Evolutionary conservation across 2,888 invertebrate species (phyloP), one percentile per base, ranked within the genome.

Genomic region (Hedychridium roseum): DNA sequence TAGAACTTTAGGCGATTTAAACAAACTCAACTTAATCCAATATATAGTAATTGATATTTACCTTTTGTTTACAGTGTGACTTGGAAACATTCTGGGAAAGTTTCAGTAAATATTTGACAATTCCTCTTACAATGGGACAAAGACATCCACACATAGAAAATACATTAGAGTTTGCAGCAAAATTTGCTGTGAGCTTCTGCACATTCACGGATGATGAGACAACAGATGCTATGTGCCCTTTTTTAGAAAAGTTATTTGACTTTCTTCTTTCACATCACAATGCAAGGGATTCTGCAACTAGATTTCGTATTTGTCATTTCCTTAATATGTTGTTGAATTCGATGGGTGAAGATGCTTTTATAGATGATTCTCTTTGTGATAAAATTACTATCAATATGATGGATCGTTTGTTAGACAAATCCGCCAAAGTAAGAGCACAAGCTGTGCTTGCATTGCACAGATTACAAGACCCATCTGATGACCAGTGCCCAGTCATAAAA

Each of bases 371-470:
- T 16, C 80, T 92, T 2, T 93, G 89, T 71, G 88, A 90, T 53
- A 84, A 84, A 60, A 85, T 94, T 26, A 83, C 88, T 43, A 81
- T 83, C 16, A 85, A 86, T 39, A 91, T 94, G 86, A 75, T 86
- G 43, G 82, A 85, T 31, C 80, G 89, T 20, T 73, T 80, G 1
- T 81, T 90, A 80, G 94, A 94, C 71, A 84, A 86, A 5, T 86
- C 89, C 32, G 84, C 89, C 1, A 85, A 86, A 38, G 90, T 95
- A 2, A 83, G 94, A 14, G 86, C 88, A 23, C 88, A 93, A 63
- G 94, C 94, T 0, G 88, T 92, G 0, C 77, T 86, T 18, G 91
- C 92, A 0, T 80, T 95, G 28, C 86, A 89, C 43, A 83, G 94
- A 2, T 81, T 95, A 1, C 95, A 95, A 76, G 88, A 91, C 64